Base-by-base conservation (phyloP, 1,140 invertebrate species). In the Rhynchophorus ferrugineus region DNA sequence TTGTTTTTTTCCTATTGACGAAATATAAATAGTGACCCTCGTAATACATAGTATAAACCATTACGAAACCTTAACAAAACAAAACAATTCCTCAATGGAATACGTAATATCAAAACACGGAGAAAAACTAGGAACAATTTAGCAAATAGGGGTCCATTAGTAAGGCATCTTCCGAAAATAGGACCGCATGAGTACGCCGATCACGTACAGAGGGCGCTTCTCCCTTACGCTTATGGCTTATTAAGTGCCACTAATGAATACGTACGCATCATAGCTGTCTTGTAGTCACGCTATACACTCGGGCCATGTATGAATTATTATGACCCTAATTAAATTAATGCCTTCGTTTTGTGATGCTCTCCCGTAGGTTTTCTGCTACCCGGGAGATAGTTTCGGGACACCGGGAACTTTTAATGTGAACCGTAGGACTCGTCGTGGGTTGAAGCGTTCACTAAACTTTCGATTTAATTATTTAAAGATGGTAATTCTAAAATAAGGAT, bases 201-300 rank as follows among this genome's bases (percentile, higher is more conserved):
- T 38, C 37, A 38, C 37, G 37, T 38, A 38, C 17, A 19, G 37
- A 13, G 37, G 18, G 37, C 37, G 13, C 37, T 38, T 14, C 13
- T 38, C 33, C 37, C 37, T 38, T 38, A 38, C 37, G 37, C 17
- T 38, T 38, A 38, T 38, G 37, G 37, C 37, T 38, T 38, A 38
- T 38, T 38, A 38, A 38, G 37, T 38, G 37, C 37, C 13, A 38
- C 37, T 38, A 38, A 38, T 38, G 37, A 38, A 38, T 14, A 19
- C 13, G 5, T 19, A 38, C 37, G 37, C 37, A 38, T 38, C 37
- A 14, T 38, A 7, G 5, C 13, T 38, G 5, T 19, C 37, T 19
- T 29, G 24, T 14, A 38, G 37, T 38, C 37, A 38, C 37, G 37
- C 37, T 14, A 38, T 38, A 6, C 37, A 38, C 37, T 19, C 5